Evolutionary conservation across 2,797 vertebrate genomes (phyloP), one percentile per base, ranked within the genome.

Genomic region (Tachyglossus aculeatus): DNA sequence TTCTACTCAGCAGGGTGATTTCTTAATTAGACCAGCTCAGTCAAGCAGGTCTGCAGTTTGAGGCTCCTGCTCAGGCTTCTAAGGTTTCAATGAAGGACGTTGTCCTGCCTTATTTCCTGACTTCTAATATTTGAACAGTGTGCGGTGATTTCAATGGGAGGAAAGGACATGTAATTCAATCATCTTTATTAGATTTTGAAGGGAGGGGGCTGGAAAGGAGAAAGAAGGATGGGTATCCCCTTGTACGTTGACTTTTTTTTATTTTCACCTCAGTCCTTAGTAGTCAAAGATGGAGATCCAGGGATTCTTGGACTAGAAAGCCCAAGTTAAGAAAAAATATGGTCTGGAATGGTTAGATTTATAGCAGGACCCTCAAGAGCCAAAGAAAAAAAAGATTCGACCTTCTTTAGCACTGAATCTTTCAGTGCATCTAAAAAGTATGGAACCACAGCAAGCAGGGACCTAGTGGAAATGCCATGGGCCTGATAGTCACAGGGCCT

Each of bases 81-180:
- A 94, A 91, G 77, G 91, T 96, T 97, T 96, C 95, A 90, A n/a
- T 32, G 67, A 89, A 94, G 95, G 94, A 97, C 95, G 93, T 93
- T 95, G 95, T 94, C 94, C 84, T 92, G 81, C 88, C 87, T 88
- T 78, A 91, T 95, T 98, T 98, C 95, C 96, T 96, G 95, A 95
- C 92, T 91, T 93, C 90, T 83, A 91, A 90, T 91, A 89, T 88
- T 87, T 87, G 79, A 92, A 90, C 82, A 51, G 89, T 54, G 89
- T 77, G 86, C 80, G 65, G 86, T 81, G 83, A 87, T 91, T 92
- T 90, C 93, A 83, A 85, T 90, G 84, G 86, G 88, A 93, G 90
- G 87, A 89, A 91, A 91, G 88, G 91, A 93, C 90, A 83, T 90
- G 91, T 88, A 91, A 95, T 92, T 92, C 86, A 92, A 92, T 94